Evolutionary conservation across 2,113 vertebrate genomes (phyloP).

Genomic region (Phoenicopterus ruber): DNA sequence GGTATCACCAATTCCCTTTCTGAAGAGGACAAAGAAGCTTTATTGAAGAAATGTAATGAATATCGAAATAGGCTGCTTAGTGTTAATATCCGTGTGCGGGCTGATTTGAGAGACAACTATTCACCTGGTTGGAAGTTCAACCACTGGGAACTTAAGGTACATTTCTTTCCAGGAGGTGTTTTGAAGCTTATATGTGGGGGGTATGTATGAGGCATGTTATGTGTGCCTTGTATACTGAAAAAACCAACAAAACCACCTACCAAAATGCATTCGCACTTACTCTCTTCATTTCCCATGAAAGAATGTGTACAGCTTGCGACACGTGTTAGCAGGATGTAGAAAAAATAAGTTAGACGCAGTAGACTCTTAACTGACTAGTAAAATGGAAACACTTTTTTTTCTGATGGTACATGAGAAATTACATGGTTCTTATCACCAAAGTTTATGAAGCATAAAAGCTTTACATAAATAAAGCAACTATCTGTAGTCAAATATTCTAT

Average conservation of each 20-base stretch:
- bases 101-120: constrained; percentile 92
- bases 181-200: neutral
- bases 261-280: neutral
- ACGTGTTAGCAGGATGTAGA: neutral
- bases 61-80: constrained; percentile 78
- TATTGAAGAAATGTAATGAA: constrained; percentile 85
- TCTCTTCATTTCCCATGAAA: neutral
- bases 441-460: neutral
- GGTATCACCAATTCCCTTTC: constrained; percentile 89
- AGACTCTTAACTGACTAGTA: neutral
- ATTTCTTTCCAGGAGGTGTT: neutral
- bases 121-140: constrained; percentile 99
- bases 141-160: constrained; percentile 98
- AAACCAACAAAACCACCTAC: neutral
- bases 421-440: neutral
- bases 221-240: neutral
- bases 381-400: neutral
- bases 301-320: neutral
- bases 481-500: neutral
- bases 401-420: neutral
- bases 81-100: constrained; percentile 78
- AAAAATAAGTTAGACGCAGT: neutral
- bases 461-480: neutral
- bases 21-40: constrained; percentile 84
- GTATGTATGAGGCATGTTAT: neutral